These are phyloP conservation scores for Spodoptera picta DNA, from an alignment of 2,888 invertebrate genomes.

Conservation along the genomic window DNA sequence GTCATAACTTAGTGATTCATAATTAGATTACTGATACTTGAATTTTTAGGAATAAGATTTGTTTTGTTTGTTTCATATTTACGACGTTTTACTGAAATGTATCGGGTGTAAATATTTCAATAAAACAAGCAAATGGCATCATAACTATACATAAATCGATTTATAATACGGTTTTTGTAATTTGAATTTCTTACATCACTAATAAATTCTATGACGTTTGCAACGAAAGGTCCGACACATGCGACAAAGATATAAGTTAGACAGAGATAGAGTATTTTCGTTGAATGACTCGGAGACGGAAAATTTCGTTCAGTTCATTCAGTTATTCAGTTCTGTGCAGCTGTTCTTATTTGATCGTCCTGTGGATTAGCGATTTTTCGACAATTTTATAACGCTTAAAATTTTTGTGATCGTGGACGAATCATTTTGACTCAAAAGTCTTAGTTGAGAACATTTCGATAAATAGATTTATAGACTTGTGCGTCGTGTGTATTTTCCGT, in stretches of 20 bases:
- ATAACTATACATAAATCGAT: neutral
- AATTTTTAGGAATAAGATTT: too few species aligned
- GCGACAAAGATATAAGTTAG: slow-evolving; percentile 16
- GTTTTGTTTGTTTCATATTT: too few species aligned
- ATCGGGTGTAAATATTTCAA: too few species aligned
- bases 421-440: slow-evolving; percentile 15
- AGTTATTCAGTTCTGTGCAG: slow-evolving; percentile 51
- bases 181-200: slow-evolving; percentile 27
- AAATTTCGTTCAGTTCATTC: slow-evolving; percentile 61
- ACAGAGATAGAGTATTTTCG: slow-evolving; percentile 33
- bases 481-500: slow-evolving; percentile 67
- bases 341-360: slow-evolving; percentile 60
- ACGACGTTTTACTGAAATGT: too few species aligned
- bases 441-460: slow-evolving; percentile 25
- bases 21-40: too few species aligned
- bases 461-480: slow-evolving; percentile 23
- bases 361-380: slow-evolving; percentile 51
- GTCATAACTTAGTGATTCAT: too few species aligned
- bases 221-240: slow-evolving; percentile 11
- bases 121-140: too few species aligned
- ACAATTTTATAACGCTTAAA: slow-evolving; percentile 37
- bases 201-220: slow-evolving; percentile 40
- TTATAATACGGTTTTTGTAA: slow-evolving; percentile 32
- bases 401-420: slow-evolving; percentile 48
- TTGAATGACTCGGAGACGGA: slow-evolving; percentile 41